Evolutionary conservation across 2,888 invertebrate genomes (phyloP), one percentile per base, ranked within the genome.

Genomic region (Phaonia tiefii): DNA sequence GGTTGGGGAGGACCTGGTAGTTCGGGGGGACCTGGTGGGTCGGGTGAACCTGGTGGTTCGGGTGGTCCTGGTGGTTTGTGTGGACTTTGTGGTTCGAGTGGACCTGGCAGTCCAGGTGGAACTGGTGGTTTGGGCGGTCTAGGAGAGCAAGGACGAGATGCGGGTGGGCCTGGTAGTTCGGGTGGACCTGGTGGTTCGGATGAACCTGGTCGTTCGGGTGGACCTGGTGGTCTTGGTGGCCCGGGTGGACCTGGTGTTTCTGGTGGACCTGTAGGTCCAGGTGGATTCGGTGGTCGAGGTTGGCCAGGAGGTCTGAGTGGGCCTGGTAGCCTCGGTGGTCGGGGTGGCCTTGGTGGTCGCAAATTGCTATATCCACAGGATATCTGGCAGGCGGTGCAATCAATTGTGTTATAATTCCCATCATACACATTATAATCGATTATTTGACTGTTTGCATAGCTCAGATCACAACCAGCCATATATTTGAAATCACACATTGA

Each of bases 401-500:
- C 60, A 0, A 75, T 37, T 8, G 4, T 37, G 51, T 22, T 26
- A 15, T 15, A 37, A 17, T 49, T 13, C 2, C 11, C 49, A 22
- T 54, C 25, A 11, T 25, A 22, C 0, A 1, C 31, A 26, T 17
- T 54, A 17, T 60, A 44, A 10, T 26, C 26, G 17, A 15, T n/a
- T 17, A 56, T 5, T 39, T 22, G n/a, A 37, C 46, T 63, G 2
- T 44, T 22, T 5, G 54, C 78, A 44, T 69, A 74, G 13, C 46
- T 54, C 13, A 26, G 13, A 49, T 83, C 77, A 46, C 83, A 82
- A 2, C 78, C 80, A 63, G 82, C 80, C 20, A 67, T 42, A 25
- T 51, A 42, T 60, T 76, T 80, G 4, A 69, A 74, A 58, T 82
- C 83, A 67, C 83, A 83, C 26, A 63, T 58, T 0, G 71, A 72